Percentiles rank a stretch among this genome's conserved stretches.
Conservation (phyloP, 2,113 vertebrate species). For the Perca flavescens region DNA sequence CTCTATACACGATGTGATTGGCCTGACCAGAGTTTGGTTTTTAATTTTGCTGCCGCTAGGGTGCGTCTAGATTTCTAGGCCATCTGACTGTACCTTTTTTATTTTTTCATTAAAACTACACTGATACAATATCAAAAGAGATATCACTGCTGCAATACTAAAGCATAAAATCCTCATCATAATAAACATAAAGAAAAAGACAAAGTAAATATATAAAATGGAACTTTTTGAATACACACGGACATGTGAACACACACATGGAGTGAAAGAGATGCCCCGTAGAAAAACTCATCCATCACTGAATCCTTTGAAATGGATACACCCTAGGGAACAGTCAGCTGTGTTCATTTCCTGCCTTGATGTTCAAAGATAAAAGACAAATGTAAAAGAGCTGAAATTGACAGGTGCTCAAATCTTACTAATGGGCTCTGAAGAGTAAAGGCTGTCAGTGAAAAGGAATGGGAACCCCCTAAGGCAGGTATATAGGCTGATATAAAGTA, state of each 20-base stretch:
- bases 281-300: constrained; percentile 25
- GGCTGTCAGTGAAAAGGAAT: constrained; percentile 23
- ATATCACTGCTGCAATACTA: neutral
- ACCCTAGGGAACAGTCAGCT: neutral
- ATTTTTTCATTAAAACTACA: no score
- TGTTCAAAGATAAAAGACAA: constrained; percentile 43
- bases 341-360: constrained; percentile 26
- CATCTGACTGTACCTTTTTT: no score
- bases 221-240: neutral
- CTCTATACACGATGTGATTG: no score
- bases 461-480: neutral
- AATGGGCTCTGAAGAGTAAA: constrained; percentile 33
- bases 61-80: no score
- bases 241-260: neutral
- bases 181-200: neutral
- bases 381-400: constrained; percentile 7
- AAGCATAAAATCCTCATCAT: neutral
- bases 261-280: neutral
- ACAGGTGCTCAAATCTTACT: neutral
- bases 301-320: constrained; percentile 28
- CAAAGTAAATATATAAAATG: no score
- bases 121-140: no score
- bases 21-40: no score
- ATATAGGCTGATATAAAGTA: constrained; percentile 12
- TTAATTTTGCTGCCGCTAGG: no score